These are phyloP conservation scores for Clistopyga incitator DNA, from an alignment of 2,888 invertebrate species.

Conservation along the genomic window DNA sequence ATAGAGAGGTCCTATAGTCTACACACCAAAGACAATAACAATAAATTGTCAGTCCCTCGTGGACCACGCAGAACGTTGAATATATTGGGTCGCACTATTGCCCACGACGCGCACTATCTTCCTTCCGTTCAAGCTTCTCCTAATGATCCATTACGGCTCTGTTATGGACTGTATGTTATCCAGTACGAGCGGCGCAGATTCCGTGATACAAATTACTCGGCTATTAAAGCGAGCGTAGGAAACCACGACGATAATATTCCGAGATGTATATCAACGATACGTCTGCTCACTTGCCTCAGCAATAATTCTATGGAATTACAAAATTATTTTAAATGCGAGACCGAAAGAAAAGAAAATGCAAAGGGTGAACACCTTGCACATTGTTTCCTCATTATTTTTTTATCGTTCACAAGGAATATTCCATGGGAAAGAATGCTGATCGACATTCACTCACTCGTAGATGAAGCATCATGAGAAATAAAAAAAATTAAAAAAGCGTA, in stretches of 20 bases:
- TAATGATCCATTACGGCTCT: constrained; percentile 66
- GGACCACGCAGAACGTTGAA: constrained; percentile 42
- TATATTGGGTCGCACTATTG: constrained; percentile 41
- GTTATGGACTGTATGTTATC: constrained; percentile 48
- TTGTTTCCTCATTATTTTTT: too few relatives aligned
- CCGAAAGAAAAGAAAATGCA: not conserved
- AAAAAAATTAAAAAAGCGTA: not conserved
- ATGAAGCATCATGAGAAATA: not conserved
- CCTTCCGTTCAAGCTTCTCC: constrained; percentile 36
- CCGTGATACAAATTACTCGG: constrained; percentile 38
- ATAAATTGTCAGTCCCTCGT: constrained; percentile 70
- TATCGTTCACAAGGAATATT: not conserved
- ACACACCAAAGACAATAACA: constrained; percentile 68
- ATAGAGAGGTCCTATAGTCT: constrained; percentile 30
- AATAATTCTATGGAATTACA: constrained; percentile 1
- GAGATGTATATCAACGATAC: not conserved
- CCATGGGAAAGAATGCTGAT: not conserved
- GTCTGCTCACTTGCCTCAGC: not conserved
- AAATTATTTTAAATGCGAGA: not conserved
- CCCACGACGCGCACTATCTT: constrained; percentile 62
- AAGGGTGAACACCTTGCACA: too few relatives aligned
- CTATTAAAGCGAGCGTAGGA: constrained; percentile 9
- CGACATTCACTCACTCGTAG: too few relatives aligned
- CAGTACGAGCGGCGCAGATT: constrained; percentile 12
- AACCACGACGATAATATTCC: constrained; percentile 25